These are phyloP conservation scores for Donacobius atricapilla DNA, from an alignment of 2,113 vertebrate genomes.

Conservation along the genomic window DNA sequence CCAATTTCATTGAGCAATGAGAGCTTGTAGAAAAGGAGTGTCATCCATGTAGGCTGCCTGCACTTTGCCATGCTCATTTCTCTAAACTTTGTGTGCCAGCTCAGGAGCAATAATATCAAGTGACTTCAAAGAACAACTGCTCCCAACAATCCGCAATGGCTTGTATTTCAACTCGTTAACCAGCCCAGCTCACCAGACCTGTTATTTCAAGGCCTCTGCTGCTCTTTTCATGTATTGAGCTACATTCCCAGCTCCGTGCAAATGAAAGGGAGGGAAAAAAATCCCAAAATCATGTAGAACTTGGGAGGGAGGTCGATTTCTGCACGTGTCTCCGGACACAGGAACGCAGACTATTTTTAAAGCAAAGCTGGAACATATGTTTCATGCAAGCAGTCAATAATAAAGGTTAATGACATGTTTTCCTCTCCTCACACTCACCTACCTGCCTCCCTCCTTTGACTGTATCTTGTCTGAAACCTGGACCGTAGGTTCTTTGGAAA, in stretches of 20 bases:
- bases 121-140: slow-evolving; percentile 52
- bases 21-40: not conserved
- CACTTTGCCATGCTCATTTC: not conserved
- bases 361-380: not conserved
- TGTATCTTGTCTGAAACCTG: not conserved
- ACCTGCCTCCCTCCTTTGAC: not conserved
- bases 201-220: slow-evolving; percentile 43
- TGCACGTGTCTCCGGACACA: not conserved
- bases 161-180: slow-evolving; percentile 36
- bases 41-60: not conserved
- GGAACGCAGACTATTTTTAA: not conserved
- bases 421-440: not conserved
- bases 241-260: not conserved
- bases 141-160: slow-evolving; percentile 7
- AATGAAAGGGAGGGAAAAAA: not conserved
- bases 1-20: not conserved
- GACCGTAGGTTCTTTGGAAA: not conserved
- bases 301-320: not conserved
- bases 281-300: not conserved
- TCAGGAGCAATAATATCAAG: slow-evolving; percentile 44
- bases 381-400: not conserved
- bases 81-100: not conserved
- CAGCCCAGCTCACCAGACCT: slow-evolving; percentile 47
- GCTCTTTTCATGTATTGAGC: slow-evolving; percentile 17
- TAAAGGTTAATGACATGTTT: not conserved